phyloP scores from a whole-genome alignment of 1,140 invertebrate genomes.

The Cherax quadricarinatus region DNA sequence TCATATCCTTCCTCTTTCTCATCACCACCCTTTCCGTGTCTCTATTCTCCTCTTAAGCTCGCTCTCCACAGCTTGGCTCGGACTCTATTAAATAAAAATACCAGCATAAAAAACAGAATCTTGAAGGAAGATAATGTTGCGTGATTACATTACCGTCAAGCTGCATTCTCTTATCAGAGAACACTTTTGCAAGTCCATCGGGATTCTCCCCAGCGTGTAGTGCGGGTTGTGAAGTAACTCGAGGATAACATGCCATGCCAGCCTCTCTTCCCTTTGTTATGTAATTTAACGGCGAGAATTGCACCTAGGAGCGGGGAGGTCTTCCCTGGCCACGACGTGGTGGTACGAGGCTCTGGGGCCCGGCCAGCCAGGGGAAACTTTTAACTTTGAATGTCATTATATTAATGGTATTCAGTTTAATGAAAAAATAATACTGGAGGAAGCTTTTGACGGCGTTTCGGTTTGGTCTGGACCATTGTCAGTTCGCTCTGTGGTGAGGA shows the following conservation, averaged over 20 bases:
- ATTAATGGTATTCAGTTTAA: too few relatives aligned
- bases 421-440: too few relatives aligned
- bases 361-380: too few relatives aligned
- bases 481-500: too few relatives aligned
- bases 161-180: neutral
- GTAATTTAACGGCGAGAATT: constrained; percentile 15
- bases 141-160: neutral
- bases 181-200: neutral
- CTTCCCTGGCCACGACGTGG: neutral
- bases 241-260: neutral
- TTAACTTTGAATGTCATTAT: too few relatives aligned
- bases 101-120: neutral
- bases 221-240: neutral
- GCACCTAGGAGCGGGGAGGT: neutral
- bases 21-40: neutral
- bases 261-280: neutral
- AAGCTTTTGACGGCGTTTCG: too few relatives aligned
- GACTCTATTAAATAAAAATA: too few relatives aligned
- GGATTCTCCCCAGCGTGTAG: neutral
- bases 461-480: too few relatives aligned
- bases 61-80: neutral
- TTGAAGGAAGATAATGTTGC: neutral
- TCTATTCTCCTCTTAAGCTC: neutral
- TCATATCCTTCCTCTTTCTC: too few relatives aligned
- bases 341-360: too few relatives aligned